Evolutionary conservation across 2,797 vertebrate species (phyloP).

Genomic region (Poecile montanus): DNA sequence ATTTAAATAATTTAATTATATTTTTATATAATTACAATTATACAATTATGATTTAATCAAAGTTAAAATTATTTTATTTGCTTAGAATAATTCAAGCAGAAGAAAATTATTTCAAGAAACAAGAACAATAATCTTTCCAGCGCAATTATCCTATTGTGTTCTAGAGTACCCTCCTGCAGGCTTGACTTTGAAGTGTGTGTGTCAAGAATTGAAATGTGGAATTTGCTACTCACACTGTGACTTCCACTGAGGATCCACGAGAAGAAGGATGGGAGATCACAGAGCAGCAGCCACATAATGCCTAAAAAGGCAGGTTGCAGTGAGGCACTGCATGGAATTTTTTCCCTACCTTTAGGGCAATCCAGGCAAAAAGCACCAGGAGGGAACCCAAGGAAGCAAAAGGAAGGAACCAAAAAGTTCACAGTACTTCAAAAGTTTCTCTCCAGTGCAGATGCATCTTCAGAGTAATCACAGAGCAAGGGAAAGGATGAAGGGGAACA

Average conservation of each 20-base stretch:
- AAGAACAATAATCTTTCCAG: not conserved
- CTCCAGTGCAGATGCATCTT: not conserved
- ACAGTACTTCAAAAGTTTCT: not conserved
- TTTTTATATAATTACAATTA: no score
- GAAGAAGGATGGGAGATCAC: not conserved
- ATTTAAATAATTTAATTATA: no score
- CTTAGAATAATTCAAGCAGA: not conserved
- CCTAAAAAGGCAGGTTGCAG: not conserved
- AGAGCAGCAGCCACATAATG: not conserved
- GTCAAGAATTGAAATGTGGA: not conserved
- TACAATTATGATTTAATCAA: no score
- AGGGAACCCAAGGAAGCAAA: not conserved
- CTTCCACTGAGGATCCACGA: not conserved
- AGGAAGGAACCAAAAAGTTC: not conserved
- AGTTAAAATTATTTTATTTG: no score
- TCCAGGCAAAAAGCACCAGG: not conserved
- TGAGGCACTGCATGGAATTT: not conserved
- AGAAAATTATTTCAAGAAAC: not conserved
- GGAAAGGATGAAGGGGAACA: no score
- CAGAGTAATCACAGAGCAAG: not conserved
- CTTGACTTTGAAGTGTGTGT: not conserved
- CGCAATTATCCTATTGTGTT: not conserved
- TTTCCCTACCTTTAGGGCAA: accelerated
- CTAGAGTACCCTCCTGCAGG: not conserved
- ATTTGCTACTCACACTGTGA: not conserved